A percentile compares a stretch with the other conserved stretches of the same genome.
These are phyloP conservation scores for Pteronotus mesoamericanus DNA, from an alignment of 2,797 vertebrate species.

Conservation along the genomic window DNA sequence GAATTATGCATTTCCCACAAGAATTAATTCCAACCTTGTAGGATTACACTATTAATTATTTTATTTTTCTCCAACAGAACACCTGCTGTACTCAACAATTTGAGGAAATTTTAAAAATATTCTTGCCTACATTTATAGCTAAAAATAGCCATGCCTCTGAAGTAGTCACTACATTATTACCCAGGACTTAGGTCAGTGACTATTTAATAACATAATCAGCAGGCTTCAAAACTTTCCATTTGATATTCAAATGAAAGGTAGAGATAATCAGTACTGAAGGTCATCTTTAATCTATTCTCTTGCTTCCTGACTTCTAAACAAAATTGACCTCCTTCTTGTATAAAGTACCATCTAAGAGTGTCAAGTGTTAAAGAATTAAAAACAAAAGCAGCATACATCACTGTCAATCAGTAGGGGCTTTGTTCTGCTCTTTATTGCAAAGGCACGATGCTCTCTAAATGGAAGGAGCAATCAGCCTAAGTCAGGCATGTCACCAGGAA, in stretches of 20 bases:
- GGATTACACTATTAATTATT: conserved; percentile 76
- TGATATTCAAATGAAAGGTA: conserved; percentile 77
- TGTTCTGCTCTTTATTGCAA: conserved; percentile 72
- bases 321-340: conserved; percentile 76
- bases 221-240: conserved; percentile 73
- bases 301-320: conserved; percentile 61
- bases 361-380: conserved; percentile 81
- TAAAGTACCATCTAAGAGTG: conserved; percentile 80
- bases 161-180: background rate
- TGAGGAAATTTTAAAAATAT: conserved; percentile 78
- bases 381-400: conserved; percentile 77
- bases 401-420: conserved; percentile 81
- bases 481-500: conserved; percentile 50
- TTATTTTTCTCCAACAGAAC: conserved; percentile 77
- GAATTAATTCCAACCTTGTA: conserved; percentile 69
- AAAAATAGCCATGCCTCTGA: conserved; percentile 65
- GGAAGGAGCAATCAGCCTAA: conserved; percentile 76
- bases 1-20: conserved; percentile 76
- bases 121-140: conserved; percentile 58
- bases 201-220: conserved; percentile 81
- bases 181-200: conserved; percentile 71
- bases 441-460: conserved; percentile 74
- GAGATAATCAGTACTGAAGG: conserved; percentile 74
- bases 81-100: conserved; percentile 75
- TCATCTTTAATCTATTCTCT: conserved; percentile 63